phyloP scores from a whole-genome alignment of 2,797 vertebrate genomes.

The Varecia variegata region DNA sequence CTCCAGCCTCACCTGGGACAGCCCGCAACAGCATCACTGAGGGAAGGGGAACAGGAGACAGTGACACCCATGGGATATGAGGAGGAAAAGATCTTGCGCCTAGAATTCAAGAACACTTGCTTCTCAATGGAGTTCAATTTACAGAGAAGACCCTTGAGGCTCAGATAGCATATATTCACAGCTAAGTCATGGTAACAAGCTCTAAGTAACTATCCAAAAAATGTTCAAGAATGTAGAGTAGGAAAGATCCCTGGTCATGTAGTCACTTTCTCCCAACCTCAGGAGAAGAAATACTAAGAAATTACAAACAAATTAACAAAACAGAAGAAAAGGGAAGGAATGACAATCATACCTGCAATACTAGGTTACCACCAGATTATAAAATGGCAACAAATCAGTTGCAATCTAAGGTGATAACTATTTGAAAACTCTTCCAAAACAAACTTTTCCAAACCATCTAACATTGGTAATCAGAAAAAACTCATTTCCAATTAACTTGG shows the following conservation, averaged over 20 bases:
- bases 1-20: conserved; percentile 77
- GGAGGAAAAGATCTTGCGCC: neutral
- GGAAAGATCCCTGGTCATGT: neutral
- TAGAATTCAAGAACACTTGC: conserved; percentile 13
- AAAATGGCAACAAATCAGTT: neutral
- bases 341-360: neutral
- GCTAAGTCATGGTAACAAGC: neutral
- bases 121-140: conserved; percentile 19
- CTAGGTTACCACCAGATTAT: neutral
- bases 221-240: neutral
- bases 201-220: neutral
- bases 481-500: neutral
- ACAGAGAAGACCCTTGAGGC: neutral
- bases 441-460: conserved; percentile 5
- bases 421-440: conserved; percentile 13
- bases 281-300: neutral
- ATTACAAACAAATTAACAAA: conserved; percentile 13
- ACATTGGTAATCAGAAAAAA: neutral
- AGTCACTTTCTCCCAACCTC: neutral
- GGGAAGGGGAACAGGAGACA: neutral
- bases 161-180: neutral
- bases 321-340: neutral
- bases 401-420: neutral
- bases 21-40: conserved; percentile 69
- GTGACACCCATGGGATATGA: neutral